Conservation (phyloP, 2,888 invertebrate species). For the Eledona agricola region DNA sequence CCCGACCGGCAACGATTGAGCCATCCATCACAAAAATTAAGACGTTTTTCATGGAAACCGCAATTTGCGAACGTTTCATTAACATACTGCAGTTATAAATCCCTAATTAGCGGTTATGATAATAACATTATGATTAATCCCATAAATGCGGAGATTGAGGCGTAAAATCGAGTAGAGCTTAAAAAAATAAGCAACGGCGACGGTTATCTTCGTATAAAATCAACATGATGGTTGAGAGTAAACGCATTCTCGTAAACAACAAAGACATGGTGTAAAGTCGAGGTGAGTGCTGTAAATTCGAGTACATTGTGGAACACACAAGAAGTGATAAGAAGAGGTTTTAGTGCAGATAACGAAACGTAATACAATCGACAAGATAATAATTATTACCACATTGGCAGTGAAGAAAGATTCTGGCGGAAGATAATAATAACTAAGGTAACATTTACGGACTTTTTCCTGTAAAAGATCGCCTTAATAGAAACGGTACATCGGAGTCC, state of each 20-base stretch:
- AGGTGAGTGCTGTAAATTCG: background rate
- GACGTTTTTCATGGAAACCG: too few relatives aligned
- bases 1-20: too few relatives aligned
- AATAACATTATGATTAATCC: too few relatives aligned
- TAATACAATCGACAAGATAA: too few relatives aligned
- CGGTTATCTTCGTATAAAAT: constrained; percentile 10
- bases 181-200: constrained; percentile 1
- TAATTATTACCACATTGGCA: too few relatives aligned
- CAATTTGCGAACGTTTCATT: too few relatives aligned
- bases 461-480: constrained; percentile 2
- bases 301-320: constrained; percentile 2
- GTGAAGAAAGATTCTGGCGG: constrained; percentile 4
- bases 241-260: constrained; percentile 1
- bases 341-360: too few relatives aligned
- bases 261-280: background rate
- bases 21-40: too few relatives aligned
- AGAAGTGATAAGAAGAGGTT: too few relatives aligned
- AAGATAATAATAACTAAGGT: constrained; percentile 1
- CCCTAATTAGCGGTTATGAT: too few relatives aligned
- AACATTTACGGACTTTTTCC: constrained; percentile 8
- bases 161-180: constrained; percentile 13
- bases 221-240: constrained; percentile 7
- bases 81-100: too few relatives aligned
- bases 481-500: constrained; percentile 16
- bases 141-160: constrained; percentile 10